Evolutionary conservation across 1,140 invertebrate species (phyloP).

Genomic region (Acyrthosiphon pisum): DNA sequence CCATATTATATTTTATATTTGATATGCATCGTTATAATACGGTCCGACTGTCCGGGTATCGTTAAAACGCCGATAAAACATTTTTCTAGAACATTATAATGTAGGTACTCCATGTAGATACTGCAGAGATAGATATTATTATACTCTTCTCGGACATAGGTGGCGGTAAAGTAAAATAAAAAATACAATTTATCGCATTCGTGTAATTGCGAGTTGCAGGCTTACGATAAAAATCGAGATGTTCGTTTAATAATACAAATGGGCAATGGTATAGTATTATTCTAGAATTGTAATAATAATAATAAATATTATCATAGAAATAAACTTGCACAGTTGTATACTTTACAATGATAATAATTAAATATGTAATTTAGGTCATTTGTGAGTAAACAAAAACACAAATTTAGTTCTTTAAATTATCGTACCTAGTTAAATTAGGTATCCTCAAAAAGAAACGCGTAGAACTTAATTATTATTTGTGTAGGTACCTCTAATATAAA

Average conservation of each 20-base stretch:
- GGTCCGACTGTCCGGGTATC: neutral
- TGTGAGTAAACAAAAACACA: neutral
- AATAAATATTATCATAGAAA: neutral
- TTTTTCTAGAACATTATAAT: slow-evolving; percentile 1
- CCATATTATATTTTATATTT: neutral
- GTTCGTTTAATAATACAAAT: neutral
- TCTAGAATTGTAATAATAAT: neutral
- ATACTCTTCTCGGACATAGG: neutral
- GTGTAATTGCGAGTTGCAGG: neutral
- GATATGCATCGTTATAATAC: neutral
- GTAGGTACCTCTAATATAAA: neutral
- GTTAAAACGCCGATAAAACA: neutral
- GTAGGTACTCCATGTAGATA: neutral
- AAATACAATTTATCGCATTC: neutral
- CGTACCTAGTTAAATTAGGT: neutral
- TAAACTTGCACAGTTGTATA: neutral
- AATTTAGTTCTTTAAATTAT: neutral
- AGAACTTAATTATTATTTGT: neutral
- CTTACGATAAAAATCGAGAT: neutral
- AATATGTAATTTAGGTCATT: slow-evolving; percentile 20
- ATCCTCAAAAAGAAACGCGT: neutral
- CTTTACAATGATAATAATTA: neutral
- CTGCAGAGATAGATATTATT: too few relatives aligned
- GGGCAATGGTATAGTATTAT: neutral
- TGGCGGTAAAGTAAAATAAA: neutral